Evolutionary conservation across 2,113 vertebrate species (phyloP).

Genomic region (Vireo altiloquus): DNA sequence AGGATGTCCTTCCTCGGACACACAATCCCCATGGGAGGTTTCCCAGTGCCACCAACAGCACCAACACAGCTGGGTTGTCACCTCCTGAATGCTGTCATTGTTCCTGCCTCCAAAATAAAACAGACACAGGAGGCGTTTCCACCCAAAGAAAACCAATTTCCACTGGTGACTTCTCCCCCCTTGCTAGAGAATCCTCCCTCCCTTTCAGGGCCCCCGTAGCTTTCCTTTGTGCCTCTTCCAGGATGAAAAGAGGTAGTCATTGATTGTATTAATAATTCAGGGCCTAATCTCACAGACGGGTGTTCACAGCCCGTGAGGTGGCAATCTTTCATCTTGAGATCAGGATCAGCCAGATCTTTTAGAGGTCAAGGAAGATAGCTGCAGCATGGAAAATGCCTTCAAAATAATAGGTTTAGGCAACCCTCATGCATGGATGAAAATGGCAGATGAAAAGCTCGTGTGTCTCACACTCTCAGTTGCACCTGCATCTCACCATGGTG

Average conservation of each 20-base stretch:
- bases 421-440: not conserved
- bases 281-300: constrained; percentile 49
- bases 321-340: constrained; percentile 62
- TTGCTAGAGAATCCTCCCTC: not conserved
- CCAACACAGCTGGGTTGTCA: not conserved
- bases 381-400: not conserved
- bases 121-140: not conserved
- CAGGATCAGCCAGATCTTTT: constrained; percentile 28
- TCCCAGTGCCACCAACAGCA: not conserved
- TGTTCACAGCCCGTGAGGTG: constrained; percentile 33
- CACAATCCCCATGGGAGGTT: not conserved
- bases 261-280: constrained; percentile 69
- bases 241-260: constrained; percentile 61
- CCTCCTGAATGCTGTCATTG: constrained; percentile 1
- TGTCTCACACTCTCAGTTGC: not conserved
- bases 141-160: constrained; percentile 15
- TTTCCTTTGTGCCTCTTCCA: constrained; percentile 50
- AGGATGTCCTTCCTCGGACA: not conserved
- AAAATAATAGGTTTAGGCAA: not conserved
- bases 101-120: not conserved
- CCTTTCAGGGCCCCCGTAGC: constrained; percentile 5
- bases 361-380: constrained; percentile 45
- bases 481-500: not conserved
- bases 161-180: constrained; percentile 8
- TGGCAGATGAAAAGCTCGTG: not conserved